A percentile compares a stretch with the other conserved stretches of the same genome.
phyloP scores from a whole-genome alignment of 92 coral and sea anemone genomes.

The Parazoanthus darwini region DNA sequence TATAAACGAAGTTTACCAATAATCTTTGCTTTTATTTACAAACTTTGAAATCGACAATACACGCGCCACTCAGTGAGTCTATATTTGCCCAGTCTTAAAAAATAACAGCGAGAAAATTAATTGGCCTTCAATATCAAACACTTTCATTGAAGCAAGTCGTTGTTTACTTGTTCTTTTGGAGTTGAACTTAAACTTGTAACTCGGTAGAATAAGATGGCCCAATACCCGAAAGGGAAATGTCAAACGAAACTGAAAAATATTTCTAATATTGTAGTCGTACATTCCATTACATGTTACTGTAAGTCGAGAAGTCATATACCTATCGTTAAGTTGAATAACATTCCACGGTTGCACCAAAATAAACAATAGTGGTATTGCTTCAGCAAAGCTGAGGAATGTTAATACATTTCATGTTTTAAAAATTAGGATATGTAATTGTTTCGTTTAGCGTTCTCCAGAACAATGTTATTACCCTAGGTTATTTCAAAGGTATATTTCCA shows the following conservation, averaged over 20 bases:
- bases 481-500: not conserved
- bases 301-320: too few species aligned
- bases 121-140: too few species aligned
- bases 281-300: not conserved
- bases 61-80: slow-evolving; percentile 2
- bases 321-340: slow-evolving; percentile 1
- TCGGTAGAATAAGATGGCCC: not conserved
- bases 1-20: not conserved
- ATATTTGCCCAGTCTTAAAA: slow-evolving; percentile 9
- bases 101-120: too few species aligned
- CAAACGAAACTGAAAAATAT: slow-evolving; percentile 1
- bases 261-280: not conserved
- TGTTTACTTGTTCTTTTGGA: not conserved
- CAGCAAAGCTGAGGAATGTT: not conserved
- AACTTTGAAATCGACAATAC: slow-evolving; percentile 7
- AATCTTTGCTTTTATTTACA: not conserved
- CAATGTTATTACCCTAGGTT: not conserved
- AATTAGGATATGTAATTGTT: not conserved
- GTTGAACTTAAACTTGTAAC: not conserved
- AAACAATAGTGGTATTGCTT: not conserved
- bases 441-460: not conserved
- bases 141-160: too few species aligned
- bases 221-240: not conserved
- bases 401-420: not conserved
- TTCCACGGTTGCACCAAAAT: slow-evolving; percentile 27